A percentile compares a stretch with the other conserved stretches of the same genome.
Evolutionary conservation across 2,113 vertebrate species (phyloP).

Genomic region (Castor canadensis): DNA sequence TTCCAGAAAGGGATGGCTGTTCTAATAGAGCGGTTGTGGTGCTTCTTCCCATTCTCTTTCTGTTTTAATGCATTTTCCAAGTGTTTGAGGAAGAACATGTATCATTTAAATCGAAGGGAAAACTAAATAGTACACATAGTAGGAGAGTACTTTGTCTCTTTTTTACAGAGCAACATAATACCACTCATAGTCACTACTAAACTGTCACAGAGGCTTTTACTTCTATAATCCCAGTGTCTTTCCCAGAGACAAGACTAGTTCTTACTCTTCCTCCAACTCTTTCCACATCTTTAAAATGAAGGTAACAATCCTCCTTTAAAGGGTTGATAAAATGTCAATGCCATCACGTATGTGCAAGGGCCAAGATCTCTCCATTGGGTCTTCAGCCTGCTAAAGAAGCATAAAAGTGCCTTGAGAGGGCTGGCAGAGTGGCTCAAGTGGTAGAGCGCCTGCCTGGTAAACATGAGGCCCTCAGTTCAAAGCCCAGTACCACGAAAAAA

Average conservation of each 20-base stretch:
- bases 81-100: neutral
- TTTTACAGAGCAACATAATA: slow-evolving; percentile 26
- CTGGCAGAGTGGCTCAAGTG: no score
- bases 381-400: neutral
- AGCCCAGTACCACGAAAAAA: no score
- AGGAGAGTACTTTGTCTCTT: neutral
- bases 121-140: slow-evolving; percentile 1
- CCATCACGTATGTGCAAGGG: neutral
- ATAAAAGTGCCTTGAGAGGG: neutral
- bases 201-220: neutral
- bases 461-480: no score
- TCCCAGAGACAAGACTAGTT: neutral
- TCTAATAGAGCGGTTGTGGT: neutral
- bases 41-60: slow-evolving; percentile 4
- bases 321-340: neutral
- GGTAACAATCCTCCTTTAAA: neutral
- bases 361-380: neutral
- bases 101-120: slow-evolving; percentile 13
- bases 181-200: neutral
- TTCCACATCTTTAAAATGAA: slow-evolving; percentile 9
- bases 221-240: neutral
- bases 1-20: neutral
- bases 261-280: neutral
- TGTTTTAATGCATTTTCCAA: slow-evolving; percentile 32
- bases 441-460: no score